Base-by-base conservation (phyloP, 2,113 vertebrate species). In the Sturnira hondurensis region DNA sequence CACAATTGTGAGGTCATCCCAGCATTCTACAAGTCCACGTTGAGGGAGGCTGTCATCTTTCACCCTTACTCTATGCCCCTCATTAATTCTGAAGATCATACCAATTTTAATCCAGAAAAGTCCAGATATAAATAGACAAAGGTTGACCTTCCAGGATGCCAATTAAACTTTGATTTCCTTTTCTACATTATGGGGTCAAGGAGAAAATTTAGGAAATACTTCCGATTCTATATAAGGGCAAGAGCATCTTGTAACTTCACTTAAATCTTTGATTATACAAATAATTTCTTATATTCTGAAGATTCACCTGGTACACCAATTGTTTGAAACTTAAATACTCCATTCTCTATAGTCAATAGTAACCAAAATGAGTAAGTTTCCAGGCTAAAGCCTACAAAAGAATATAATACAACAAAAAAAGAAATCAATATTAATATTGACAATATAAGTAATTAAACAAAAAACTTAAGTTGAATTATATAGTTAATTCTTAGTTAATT, bases 401-500 rank as follows among this genome's bases (percentile, higher is more conserved):
- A 82, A 63, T 71, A 89, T 14, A 86, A 68, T 73, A 82, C 26
- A 86, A 65, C 5, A 52, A 68, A 43, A 89, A 61, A 28, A 83
- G 5, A 67, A 92, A 92, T 89, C 52, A 87, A 83, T 89, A 86
- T 86, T 58, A 93, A 76, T 76, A 89, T 83, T 93, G 92, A 94
- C 4, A 76, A 78, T 80, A 73, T 54, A 95, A 96, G 41, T 88
- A 94, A 74, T 67, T 86, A 20, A 74, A 58, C 47, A 94, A 94
- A 84, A 93, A 93, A 77, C 8, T 93, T 68, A 86, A 95, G 77
- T 58, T 92, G 31, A 92, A 90, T 90, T 94, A 92, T 65, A 78
- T 86, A 84, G 38, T 65, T 97, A 93, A 89, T 96, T 95, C 63
- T 82, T n/a, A n/a, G n/a, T n/a, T n/a, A 92, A 90, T 90, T 94